Evolutionary conservation across 2,113 vertebrate genomes (phyloP), one percentile per base, ranked within the genome.

Genomic region (Heterotis niloticus): DNA sequence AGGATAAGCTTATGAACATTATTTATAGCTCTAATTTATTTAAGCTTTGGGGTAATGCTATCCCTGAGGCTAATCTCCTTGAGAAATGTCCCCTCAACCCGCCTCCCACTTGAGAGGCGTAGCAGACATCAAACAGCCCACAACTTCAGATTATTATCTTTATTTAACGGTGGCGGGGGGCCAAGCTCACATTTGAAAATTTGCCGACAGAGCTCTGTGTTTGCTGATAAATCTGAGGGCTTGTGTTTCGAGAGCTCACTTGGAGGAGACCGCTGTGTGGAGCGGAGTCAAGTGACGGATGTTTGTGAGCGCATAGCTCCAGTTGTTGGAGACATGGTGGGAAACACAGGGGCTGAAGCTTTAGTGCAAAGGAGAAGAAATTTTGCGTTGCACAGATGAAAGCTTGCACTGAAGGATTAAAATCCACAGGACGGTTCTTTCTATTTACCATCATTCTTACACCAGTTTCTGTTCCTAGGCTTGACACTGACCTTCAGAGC

Each of bases 11-110:
- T 62, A 68, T 64, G 9, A 26, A 64, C 64, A 14, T 70, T 60
- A 29, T 56, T 57, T 79, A 72, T 74, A 59, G 24, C 44, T 68
- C 34, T 75, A 26, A 80, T 75, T 76, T 80, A 80, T 80, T 80
- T 80, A 51, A 23, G 64, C 57, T 66, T 70, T n/a, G 60, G n/a
- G 29, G 44, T 64, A 80, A 76, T 57, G 59, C 9, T 77, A 64
- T 64, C 23, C 65, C 29, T 77, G 66, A 23, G 56, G 57, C 29
- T 76, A 77, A 77, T 76, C 65, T 56, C 62, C 72, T 56, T 44
- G 34, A 56, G 56, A 77, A 34, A 51, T 16, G 34, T 7, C 34
- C 34, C 34, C 34, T 7, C 34, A 44, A 4, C 59, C n/a, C 28
- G 18, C 24, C 16, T 54, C 26, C 16, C 73, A 20, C 16, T 28